Conservation (phyloP, 2,113 vertebrate genomes). For the human region DNA sequence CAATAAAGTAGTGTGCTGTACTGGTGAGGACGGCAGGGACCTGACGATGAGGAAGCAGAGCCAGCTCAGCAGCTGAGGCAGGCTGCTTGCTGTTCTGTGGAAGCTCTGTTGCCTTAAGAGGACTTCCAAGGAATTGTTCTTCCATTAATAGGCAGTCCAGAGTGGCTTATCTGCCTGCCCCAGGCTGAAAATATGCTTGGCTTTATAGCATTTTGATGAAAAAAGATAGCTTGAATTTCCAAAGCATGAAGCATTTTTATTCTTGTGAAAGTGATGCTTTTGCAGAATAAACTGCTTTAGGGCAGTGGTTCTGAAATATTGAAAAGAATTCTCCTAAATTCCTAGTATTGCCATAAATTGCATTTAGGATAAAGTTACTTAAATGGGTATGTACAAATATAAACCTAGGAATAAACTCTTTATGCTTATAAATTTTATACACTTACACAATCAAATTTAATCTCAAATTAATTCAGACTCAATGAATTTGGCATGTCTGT, state of each 20-base stretch:
- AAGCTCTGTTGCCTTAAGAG: background rate
- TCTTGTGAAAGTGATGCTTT: background rate
- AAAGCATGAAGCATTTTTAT: background rate
- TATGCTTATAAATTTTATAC: background rate
- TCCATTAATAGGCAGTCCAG: background rate
- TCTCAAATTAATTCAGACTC: conserved; percentile 1
- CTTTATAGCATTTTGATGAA: background rate
- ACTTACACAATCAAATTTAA: background rate
- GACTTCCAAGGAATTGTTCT: background rate
- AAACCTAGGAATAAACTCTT: background rate
- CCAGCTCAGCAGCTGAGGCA: background rate
- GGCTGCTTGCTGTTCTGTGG: background rate
- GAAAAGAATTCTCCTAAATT: background rate
- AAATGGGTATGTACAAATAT: background rate
- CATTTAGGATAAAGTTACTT: background rate
- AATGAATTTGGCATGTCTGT: background rate
- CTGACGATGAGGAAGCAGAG: background rate
- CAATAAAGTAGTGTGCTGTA: background rate
- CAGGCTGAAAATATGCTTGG: background rate
- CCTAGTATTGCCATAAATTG: background rate
- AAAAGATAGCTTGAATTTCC: conserved; percentile 10
- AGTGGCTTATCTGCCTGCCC: background rate
- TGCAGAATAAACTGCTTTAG: background rate
- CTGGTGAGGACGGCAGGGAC: background rate
- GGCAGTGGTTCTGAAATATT: background rate